Conservation (phyloP, 2,888 invertebrate species). For the Pelosia muscerda region DNA sequence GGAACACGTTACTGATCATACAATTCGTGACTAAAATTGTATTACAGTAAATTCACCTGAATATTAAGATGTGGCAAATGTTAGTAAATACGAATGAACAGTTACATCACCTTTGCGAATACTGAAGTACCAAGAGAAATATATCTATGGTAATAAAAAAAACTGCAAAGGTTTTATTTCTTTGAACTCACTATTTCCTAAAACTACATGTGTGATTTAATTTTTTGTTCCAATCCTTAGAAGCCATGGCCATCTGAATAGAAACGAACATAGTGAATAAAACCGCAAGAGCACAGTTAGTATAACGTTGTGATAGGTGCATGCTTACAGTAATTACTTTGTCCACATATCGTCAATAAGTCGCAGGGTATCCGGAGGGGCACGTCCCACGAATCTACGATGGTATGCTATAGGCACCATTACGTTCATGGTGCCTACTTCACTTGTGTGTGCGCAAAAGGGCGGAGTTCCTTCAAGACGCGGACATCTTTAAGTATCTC, state of each 20-base stretch:
- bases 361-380: neutral
- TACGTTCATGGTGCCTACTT: conserved; percentile 49
- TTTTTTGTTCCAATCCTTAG: too few relatives aligned
- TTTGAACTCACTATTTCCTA: too few relatives aligned
- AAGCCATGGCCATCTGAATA: too few relatives aligned
- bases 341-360: neutral
- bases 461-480: neutral
- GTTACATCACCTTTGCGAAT: neutral
- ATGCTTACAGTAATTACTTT: neutral
- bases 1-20: neutral
- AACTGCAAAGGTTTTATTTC: too few relatives aligned
- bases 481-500: neutral
- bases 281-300: too few relatives aligned
- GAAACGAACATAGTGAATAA: too few relatives aligned
- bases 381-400: too few relatives aligned
- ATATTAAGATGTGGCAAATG: neutral
- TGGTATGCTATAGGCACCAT: too few relatives aligned
- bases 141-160: too few relatives aligned
- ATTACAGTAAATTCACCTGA: neutral
- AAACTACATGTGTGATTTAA: too few relatives aligned
- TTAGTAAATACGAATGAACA: neutral
- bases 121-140: too few relatives aligned
- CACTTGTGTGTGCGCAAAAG: conserved; percentile 40
- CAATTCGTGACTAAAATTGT: neutral
- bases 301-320: neutral